phyloP scores from a whole-genome alignment of 2,113 vertebrate genomes.

The Sporophila hypoxantha region DNA sequence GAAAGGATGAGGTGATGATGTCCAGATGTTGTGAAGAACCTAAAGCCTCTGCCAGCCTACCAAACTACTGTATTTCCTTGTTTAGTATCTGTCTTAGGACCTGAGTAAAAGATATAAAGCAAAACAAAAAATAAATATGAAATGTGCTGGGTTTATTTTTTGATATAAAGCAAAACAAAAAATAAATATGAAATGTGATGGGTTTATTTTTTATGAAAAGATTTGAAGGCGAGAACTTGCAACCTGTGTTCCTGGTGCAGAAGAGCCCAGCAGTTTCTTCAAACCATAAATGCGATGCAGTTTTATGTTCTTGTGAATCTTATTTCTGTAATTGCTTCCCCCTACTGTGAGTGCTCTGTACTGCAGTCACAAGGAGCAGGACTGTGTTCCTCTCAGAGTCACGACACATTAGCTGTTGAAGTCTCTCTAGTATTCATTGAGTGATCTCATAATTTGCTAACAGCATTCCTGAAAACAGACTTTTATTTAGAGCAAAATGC shows the following conservation, averaged over 20 bases:
- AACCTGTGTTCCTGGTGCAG: neutral
- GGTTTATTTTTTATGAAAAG: neutral
- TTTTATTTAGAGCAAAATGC: neutral
- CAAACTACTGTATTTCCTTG: neutral
- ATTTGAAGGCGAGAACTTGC: neutral
- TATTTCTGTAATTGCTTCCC: fast-evolving
- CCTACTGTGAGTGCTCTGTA: neutral
- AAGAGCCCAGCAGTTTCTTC: neutral
- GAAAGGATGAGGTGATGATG: neutral
- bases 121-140: neutral
- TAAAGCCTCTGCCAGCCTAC: neutral
- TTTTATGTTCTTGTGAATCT: neutral
- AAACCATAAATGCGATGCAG: neutral
- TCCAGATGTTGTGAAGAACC: neutral
- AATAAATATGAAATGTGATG: neutral
- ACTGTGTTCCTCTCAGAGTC: neutral
- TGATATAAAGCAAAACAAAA: neutral
- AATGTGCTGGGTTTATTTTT: neutral
- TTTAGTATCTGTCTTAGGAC: neutral
- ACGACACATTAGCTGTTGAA: fast-evolving
- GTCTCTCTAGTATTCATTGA: neutral
- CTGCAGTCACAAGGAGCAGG: neutral
- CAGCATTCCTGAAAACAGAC: neutral
- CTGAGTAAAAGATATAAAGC: neutral
- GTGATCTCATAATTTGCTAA: neutral